These are phyloP conservation scores for Andrena haemorrhoa DNA, from an alignment of 2,888 invertebrate genomes.

Conservation along the genomic window DNA sequence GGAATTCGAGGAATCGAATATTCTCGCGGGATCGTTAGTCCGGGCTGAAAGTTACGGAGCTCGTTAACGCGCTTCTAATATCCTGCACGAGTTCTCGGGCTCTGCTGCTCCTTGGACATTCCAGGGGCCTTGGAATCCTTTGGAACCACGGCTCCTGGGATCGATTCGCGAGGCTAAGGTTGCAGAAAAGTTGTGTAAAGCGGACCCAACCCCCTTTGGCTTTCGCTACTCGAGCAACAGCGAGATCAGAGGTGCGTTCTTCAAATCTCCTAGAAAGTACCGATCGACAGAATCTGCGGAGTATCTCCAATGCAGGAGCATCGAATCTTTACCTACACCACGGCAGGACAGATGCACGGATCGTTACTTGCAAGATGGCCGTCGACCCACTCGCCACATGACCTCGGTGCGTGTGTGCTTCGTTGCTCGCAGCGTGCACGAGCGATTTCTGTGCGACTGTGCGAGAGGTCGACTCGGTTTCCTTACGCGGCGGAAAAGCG, in stretches of 20 bases:
- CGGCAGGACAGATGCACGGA: conserved; percentile 78
- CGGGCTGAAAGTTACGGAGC: conserved; percentile 12
- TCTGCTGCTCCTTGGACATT: conserved; percentile 40
- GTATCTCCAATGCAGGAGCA: conserved; percentile 54
- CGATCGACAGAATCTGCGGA: not conserved
- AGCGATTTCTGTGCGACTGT: conserved; percentile 11
- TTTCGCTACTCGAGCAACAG: conserved; percentile 45
- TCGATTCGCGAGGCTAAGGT: conserved; percentile 62
- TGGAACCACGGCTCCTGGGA: conserved; percentile 60
- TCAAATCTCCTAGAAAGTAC: not conserved
- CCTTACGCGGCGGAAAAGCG: not conserved
- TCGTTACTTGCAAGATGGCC: conserved; percentile 82
- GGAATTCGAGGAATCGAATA: conserved; percentile 36
- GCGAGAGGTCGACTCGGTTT: conserved; percentile 19
- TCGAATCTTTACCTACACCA: conserved; percentile 42
- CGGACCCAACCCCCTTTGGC: not conserved
- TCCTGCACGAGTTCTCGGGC: not conserved
- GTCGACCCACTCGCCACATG: conserved; percentile 77
- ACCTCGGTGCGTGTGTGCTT: conserved; percentile 73
- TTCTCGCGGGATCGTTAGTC: conserved; percentile 10
- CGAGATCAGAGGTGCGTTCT: not conserved
- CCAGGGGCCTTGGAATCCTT: conserved; percentile 45
- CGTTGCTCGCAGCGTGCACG: conserved; percentile 11
- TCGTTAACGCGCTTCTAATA: conserved; percentile 42
- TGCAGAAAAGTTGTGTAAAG: conserved; percentile 62